A percentile compares a stretch with the other conserved stretches of the same genome.
phyloP scores from a whole-genome alignment of 2,113 vertebrate genomes.

The Athene cunicularia region DNA sequence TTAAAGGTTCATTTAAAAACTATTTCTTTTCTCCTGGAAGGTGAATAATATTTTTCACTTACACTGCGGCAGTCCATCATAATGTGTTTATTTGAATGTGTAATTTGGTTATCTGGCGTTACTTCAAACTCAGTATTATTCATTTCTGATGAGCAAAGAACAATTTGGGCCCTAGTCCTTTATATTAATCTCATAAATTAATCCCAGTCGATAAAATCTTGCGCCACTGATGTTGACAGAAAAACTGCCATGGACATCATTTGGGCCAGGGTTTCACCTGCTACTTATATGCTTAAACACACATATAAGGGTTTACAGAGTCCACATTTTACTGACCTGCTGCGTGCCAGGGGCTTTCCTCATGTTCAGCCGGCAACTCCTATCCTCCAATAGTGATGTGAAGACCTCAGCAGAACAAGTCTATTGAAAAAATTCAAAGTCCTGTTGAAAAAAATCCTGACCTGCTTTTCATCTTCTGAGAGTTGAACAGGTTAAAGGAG shows the following conservation, averaged over 20 bases:
- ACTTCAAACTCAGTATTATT: conserved; percentile 4
- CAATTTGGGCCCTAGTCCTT: neutral
- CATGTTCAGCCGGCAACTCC: neutral
- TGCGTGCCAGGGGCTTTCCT: neutral
- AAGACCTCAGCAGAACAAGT: neutral
- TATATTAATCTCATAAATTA: neutral
- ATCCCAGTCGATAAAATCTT: neutral
- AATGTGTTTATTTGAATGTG: conserved; percentile 5
- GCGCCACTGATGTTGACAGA: neutral
- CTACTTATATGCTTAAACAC: neutral
- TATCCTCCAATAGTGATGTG: neutral
- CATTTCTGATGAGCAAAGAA: neutral
- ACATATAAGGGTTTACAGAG: neutral
- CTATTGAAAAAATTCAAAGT: neutral
- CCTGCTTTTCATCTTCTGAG: neutral
- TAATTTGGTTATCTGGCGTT: conserved; percentile 14
- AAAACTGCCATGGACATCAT: neutral
- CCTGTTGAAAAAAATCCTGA: neutral
- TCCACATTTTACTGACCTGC: neutral
- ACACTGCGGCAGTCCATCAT: neutral
- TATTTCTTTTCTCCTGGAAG: conserved; percentile 20
- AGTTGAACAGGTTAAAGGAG: neutral
- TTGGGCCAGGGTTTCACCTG: neutral
- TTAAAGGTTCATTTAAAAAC: conserved; percentile 34
- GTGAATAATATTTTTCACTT: conserved; percentile 22